A percentile compares a stretch with the other conserved stretches of the same genome.
Evolutionary conservation across 2,113 vertebrate genomes (phyloP).

Genomic region (Balaeniceps rex): DNA sequence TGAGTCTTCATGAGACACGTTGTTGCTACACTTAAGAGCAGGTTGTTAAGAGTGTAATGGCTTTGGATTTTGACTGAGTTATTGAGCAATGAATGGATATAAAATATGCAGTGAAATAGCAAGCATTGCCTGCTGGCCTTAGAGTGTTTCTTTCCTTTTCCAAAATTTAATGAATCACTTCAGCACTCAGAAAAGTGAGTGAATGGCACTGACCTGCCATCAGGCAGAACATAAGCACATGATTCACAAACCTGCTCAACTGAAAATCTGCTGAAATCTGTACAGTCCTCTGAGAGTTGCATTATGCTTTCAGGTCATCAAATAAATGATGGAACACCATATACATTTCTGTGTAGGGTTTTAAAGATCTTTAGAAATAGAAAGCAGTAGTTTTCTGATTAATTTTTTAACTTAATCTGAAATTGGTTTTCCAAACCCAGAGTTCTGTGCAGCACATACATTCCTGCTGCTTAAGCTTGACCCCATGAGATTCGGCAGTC

Average conservation of each 20-base stretch:
- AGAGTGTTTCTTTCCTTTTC: background rate
- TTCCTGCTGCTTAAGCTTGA: background rate
- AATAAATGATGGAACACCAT: background rate
- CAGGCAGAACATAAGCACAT: background rate
- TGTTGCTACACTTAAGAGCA: background rate
- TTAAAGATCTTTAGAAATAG: background rate
- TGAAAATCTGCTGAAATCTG: background rate
- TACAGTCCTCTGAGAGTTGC: background rate
- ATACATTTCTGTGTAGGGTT: background rate
- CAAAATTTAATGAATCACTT: background rate
- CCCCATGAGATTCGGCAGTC: background rate
- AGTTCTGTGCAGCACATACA: background rate
- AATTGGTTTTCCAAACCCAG: background rate
- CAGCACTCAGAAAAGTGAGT: background rate
- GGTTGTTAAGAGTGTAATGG: background rate
- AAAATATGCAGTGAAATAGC: background rate
- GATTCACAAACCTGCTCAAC: background rate
- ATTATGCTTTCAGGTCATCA: background rate
- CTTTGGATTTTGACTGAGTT: background rate
- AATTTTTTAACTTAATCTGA: background rate
- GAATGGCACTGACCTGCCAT: background rate
- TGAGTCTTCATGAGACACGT: background rate
- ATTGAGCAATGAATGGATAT: background rate
- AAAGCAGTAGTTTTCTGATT: background rate
- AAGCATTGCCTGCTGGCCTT: background rate